phyloP scores from a whole-genome alignment of 1,140 invertebrate genomes.

The Drosophila simulans region DNA sequence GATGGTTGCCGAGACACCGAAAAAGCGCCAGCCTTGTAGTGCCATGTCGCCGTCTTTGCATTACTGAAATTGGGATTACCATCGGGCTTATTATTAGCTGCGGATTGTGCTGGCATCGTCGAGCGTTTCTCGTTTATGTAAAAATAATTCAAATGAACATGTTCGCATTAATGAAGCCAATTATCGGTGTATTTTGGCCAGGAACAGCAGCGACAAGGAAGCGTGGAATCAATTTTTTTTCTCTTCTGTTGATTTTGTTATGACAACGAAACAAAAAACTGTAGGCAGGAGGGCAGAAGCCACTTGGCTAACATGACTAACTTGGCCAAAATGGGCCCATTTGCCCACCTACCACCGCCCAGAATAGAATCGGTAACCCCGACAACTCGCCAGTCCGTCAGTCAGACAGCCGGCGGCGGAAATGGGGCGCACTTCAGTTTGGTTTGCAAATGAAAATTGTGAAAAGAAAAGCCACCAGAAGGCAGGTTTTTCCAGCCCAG shows the following conservation, averaged over 20 bases:
- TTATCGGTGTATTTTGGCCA: slow-evolving; percentile 8
- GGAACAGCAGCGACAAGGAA: not conserved
- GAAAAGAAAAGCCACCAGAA: slow-evolving; percentile 3
- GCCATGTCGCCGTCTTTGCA: slow-evolving; percentile 83
- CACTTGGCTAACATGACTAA: slow-evolving; percentile 17
- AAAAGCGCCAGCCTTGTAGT: slow-evolving; percentile 85
- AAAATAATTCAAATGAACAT: slow-evolving; percentile 46
- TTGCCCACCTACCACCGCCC: not conserved
- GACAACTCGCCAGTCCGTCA: slow-evolving; percentile 21
- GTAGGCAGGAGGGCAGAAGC: slow-evolving; percentile 11
- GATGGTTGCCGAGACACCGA: slow-evolving; percentile 85
- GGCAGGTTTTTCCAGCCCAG: not conserved
- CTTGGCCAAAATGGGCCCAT: slow-evolving; percentile 16
- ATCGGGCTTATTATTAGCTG: slow-evolving; percentile 1
- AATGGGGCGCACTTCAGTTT: slow-evolving; percentile 23
- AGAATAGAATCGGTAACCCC: slow-evolving; percentile 17
- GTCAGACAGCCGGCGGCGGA: slow-evolving; percentile 1
- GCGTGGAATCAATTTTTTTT: slow-evolving; percentile 32
- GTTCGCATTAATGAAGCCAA: slow-evolving; percentile 46
- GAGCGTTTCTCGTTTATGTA: slow-evolving; percentile 15
- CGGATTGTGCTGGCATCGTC: too few relatives aligned
- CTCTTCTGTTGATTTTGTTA: slow-evolving; percentile 75
- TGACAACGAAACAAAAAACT: slow-evolving; percentile 66
- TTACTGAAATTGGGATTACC: slow-evolving; percentile 62
- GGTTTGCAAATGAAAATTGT: slow-evolving; percentile 19